Conservation (phyloP, 2,888 invertebrate genomes). For the Folsomia manolachei region DNA sequence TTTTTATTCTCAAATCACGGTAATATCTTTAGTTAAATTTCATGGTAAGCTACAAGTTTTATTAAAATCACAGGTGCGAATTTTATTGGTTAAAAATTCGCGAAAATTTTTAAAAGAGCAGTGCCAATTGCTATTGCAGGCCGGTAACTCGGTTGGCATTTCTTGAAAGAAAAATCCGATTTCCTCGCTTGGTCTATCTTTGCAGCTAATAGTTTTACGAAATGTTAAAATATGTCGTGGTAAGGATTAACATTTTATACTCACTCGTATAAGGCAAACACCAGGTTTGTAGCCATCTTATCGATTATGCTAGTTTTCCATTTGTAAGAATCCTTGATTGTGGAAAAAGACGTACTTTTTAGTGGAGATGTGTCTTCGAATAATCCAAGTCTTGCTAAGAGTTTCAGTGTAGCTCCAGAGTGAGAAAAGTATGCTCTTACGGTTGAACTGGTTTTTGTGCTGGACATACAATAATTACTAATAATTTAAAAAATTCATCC, state of each 20-base stretch:
- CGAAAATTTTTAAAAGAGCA: slow-evolving; percentile 65
- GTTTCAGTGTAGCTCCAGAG: slow-evolving; percentile 75
- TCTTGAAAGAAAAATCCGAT: slow-evolving; percentile 74
- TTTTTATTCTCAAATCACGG: neutral
- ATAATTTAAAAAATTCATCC: neutral
- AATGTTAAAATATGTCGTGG: neutral
- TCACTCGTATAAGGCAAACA: slow-evolving; percentile 47
- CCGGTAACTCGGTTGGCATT: slow-evolving; percentile 65
- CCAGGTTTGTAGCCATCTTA: slow-evolving; percentile 69
- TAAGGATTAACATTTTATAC: no score
- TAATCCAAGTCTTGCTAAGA: slow-evolving; percentile 69
- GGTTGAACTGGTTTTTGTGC: neutral
- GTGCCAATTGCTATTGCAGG: slow-evolving; percentile 64
- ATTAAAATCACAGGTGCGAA: slow-evolving; percentile 66
- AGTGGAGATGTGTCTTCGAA: slow-evolving; percentile 65
- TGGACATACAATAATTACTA: neutral
- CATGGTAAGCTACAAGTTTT: slow-evolving; percentile 64
- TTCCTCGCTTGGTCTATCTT: neutral
- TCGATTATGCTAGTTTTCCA: slow-evolving; percentile 68
- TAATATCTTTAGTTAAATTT: no score
- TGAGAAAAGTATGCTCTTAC: slow-evolving; percentile 74
- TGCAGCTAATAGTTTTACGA: neutral
- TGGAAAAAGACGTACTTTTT: slow-evolving; percentile 57
- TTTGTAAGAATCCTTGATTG: slow-evolving; percentile 55
- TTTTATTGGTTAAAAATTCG: slow-evolving; percentile 61